Evolutionary conservation across 2,888 invertebrate species (phyloP), one percentile per base, ranked within the genome.

Genomic region (Eristalinus sepulchralis): DNA sequence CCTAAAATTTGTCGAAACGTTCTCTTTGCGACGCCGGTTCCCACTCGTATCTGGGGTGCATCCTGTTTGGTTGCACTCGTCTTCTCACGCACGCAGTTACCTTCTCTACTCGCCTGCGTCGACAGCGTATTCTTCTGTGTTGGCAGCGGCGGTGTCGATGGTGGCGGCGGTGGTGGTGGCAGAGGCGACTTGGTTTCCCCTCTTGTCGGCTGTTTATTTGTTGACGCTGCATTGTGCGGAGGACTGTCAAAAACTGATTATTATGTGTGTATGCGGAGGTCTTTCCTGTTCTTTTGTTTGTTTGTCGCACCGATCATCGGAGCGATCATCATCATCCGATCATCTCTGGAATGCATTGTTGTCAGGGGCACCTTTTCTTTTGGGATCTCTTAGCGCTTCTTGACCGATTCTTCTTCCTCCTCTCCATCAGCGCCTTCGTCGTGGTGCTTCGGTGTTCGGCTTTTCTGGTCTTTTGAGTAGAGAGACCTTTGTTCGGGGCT

Each of bases 241-340:
- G 78, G 78, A 75, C 83, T 86, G 86, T 86, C 86, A 86, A 79
- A 82, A 82, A 86, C 73, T 71, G 53, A 66, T 57, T 86, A 75
- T 78, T 78, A 83, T 71, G 83, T 83, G 78, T 78, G 70, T 71
- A 71, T 83, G 86, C 47, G 82, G 68, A 73, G 68, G 73, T 83
- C 59, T 81, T 78, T 75, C 78, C 71, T 75, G 83, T 86, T 78
- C 86, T 77, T 86, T 86, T 86, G 86, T 86, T 83, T 86, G 86
- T 78, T 82, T 71, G 78, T 83, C 82, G 86, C 60, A 78, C 78
- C 83, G 83, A 83, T 86, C 86, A 86, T 78, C 86, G 86, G 17
- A 86, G 83, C 78, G 86, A 86, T 86, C 86, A 86, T 83, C 86
- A 79, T 83, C 82, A 82, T 83, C 83, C 78, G 86, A 86, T 86